Evolutionary conservation across 2,888 invertebrate species (phyloP), one percentile per base, ranked within the genome.

Genomic region (Tipula vernalis): DNA sequence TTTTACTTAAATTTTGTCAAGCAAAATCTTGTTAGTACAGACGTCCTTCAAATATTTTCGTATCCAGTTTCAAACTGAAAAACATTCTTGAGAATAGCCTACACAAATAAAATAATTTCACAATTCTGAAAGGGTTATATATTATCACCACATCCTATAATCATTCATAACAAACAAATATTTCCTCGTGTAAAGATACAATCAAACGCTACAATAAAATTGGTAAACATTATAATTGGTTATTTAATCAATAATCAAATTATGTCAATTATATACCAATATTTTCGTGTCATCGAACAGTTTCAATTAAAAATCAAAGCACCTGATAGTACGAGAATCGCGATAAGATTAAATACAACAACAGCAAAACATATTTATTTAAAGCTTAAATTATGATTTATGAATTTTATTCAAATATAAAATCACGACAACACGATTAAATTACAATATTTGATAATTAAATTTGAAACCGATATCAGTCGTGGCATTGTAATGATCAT

Each of bases 401-500:
- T 51, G 51, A 51, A 15, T 71, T 71, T n/a, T 57, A 57, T 57
- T 57, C 5, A 57, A 57, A 57, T 6, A 15, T 15, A 15, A 86
- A 86, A 28, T 86, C 36, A n/a, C n/a, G 39, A 18, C 3, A 8
- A 8, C 5, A 47, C 36, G 42, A 41, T 41, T 51, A 47, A 18
- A 41, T 51, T 86, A 86, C 10, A 47, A 44, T 28, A 86, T 47
- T 86, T 42, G 44, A 87, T 90, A 91, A 12, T 88, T 88, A 86
- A 91, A 88, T 44, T 89, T 89, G 87, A 91, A 91, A 12, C 91
- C 91, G 3, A 89, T 89, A 87, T 91, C 91, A 83, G 42, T 57
- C 6, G 88, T 83, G 36, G 87, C 28, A 86, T 90, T 89, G 36
- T 89, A 89, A 44, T 93, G 88, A 86, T 93, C 92, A 89, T 94